Evolutionary conservation across 2,113 vertebrate species (phyloP).

Genomic region (Hypanus sabinus): DNA sequence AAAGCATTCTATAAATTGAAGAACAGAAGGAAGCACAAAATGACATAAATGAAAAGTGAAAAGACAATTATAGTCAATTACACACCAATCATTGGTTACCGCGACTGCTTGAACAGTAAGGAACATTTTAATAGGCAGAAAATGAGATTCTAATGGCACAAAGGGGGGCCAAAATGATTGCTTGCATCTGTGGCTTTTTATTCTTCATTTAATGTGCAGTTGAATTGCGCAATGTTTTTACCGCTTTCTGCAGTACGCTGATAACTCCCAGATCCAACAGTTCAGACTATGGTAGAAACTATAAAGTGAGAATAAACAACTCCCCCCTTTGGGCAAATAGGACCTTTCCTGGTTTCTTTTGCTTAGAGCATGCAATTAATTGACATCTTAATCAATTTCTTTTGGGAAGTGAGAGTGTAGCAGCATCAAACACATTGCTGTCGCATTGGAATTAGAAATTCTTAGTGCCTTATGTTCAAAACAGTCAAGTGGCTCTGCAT

Average conservation of each 20-base stretch:
- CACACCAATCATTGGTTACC: conserved; percentile 97
- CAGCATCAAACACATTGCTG: conserved; percentile 27
- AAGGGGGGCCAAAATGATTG: conserved; percentile 80
- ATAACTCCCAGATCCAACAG: conserved; percentile 73
- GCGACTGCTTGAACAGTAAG: conserved; percentile 71
- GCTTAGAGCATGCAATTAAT: neutral
- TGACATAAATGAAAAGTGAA: conserved; percentile 99
- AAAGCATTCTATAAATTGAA: conserved; percentile 55
- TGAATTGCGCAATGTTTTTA: conserved; percentile 56
- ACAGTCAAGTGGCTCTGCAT: neutral
- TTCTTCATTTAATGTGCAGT: conserved; percentile 63
- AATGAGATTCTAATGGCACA: conserved; percentile 99
- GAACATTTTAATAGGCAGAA: conserved; percentile 97
- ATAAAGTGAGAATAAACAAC: conserved; percentile 25
- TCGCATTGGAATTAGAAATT: neutral
- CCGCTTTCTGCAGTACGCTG: conserved; percentile 63
- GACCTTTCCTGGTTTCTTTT: neutral
- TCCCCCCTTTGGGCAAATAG: neutral
- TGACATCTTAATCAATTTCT: conserved; percentile 28
- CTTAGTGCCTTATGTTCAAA: neutral
- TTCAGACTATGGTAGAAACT: conserved; percentile 56
- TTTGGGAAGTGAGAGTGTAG: conserved; percentile 13
- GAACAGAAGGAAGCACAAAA: conserved; percentile 73
- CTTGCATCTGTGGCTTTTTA: conserved; percentile 65
- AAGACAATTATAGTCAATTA: conserved; percentile 99